Conservation (phyloP, 2,797 vertebrate genomes). For the Crenuchus spilurus region DNA sequence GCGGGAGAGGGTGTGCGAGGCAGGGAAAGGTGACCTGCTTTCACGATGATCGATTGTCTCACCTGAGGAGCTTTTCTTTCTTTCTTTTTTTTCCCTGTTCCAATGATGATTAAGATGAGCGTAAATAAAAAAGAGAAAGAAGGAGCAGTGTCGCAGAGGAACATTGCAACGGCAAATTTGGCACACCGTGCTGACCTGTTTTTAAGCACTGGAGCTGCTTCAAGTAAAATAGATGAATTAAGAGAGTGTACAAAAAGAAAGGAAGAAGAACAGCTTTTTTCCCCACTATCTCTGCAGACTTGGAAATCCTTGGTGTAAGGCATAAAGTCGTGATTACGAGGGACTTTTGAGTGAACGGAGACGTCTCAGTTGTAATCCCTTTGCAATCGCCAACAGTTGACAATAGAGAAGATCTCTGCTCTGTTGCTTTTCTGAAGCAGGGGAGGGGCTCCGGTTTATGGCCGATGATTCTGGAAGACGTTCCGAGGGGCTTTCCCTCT, state of each 20-base stretch:
- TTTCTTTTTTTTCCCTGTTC: constrained; percentile 26
- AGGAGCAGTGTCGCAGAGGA: too few relatives aligned
- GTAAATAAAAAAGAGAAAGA: constrained; percentile 43
- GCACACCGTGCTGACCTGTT: constrained; percentile 66
- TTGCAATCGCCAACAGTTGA: neutral
- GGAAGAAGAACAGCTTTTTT: constrained; percentile 1
- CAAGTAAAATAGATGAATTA: constrained; percentile 55
- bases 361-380: neutral
- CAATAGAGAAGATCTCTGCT: neutral
- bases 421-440: constrained; percentile 18
- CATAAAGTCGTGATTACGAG: neutral
- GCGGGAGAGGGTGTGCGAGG: constrained; percentile 48
- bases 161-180: constrained; percentile 72
- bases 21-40: constrained; percentile 78
- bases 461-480: constrained; percentile 45
- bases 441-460: constrained; percentile 22
- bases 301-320: constrained; percentile 5
- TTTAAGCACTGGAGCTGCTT: constrained; percentile 38
- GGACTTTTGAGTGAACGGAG: neutral
- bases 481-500: constrained; percentile 27
- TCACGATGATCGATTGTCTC: constrained; percentile 67
- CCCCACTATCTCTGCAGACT: neutral
- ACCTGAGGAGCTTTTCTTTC: constrained; percentile 55
- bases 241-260: constrained; percentile 15
- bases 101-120: constrained; percentile 14